Base-by-base conservation (phyloP, 1,140 invertebrate genomes). In the Drosophila kanapiae region DNA sequence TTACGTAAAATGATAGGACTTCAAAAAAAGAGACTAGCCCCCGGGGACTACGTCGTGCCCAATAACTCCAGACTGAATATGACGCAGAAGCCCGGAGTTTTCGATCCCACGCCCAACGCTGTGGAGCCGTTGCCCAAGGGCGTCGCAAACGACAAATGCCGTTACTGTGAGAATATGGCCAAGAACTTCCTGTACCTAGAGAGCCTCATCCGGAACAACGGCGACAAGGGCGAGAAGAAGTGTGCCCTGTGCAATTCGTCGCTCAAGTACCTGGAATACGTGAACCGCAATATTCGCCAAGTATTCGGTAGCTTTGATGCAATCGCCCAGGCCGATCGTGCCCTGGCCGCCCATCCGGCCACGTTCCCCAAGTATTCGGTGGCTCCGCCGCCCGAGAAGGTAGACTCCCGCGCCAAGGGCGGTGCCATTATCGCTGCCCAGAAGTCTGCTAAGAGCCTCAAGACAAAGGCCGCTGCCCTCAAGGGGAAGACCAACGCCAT, bases 171-270 rank as follows among this genome's bases (percentile, higher is more conserved):
- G 54, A 92, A 86, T 42, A 90, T 92, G 91, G 91, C 91, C 6
- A 92, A 92, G 49, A 92, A 92, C 62, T 92, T 92, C 29, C 71
- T 92, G 0, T 92, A 92, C n/a, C 60, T 92, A 51, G 91, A 92
- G 43, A 92, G 91, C 33, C 64, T 92, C n/a, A 91, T 92, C 47
- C 91, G 91, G 1, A 81, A 85, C 60, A 92, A 92, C 47, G 60
- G 59, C 37, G 75, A 77, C 29, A 67, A 75, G 38, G 61, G 53
- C 0, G 61, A 86, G n/a, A 35, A 13, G 1, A 78, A 92, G 54
- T 92, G 91, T 64, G 65, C 18, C 42, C 49, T 92, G 33, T 92
- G 91, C 62, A 60, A 75, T 53, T 91, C 87, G 8, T 79, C 91
- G 10, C 87, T 92, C 0, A 88, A 91, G 53, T 92, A 91, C 37